Base-by-base conservation (phyloP, 2,888 invertebrate genomes). In the Teleiodes luculella region DNA sequence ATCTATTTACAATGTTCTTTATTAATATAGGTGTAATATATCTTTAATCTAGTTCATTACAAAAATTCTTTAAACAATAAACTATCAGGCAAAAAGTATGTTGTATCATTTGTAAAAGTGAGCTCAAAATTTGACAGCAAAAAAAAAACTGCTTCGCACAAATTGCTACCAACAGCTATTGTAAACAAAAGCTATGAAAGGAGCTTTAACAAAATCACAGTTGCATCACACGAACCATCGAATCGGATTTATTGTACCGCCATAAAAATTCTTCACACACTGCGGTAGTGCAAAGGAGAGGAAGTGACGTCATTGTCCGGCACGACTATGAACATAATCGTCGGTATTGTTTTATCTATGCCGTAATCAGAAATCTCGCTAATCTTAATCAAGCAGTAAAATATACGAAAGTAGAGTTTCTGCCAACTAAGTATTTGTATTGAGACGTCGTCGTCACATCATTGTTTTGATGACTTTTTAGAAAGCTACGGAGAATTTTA, bases 191-290 rank as follows among this genome's bases (percentile, higher is more conserved):
- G 20, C n/a, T 10, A 18, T 43, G 4, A 20, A 24, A 5, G 43
- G 11, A 43, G 18, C 8, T 4, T 13, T 39, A 16, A 35, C 47
- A 48, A 49, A 36, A 49, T 49, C 36, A 36, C 24, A n/a, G 30
- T 51, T 51, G 62, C 35, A 48, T 53, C 18, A 48, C 41, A 41
- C 41, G 45, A 35, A 16, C 49, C 13, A 47, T 47, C 39, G 46
- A 50, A 53, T 39, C 28, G 43, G 57, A 56, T 53, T 58, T 57
- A 59, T 56, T 56, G 55, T 62, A 60, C 52, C 50, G 51, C 37
- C 54, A 47, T 60, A 61, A 62, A 66, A 61, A 57, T 55, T 53
- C 61, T 37, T 54, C 3, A 56, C 51, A 46, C 53, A 46, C 10
- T 18, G 54, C 48, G 41, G 13, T 30, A 31, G 43, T 47, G 33